Percentiles rank a stretch among this genome's conserved stretches.
Evolutionary conservation across 2,113 vertebrate species (phyloP).

Genomic region (Tapirus terrestris): DNA sequence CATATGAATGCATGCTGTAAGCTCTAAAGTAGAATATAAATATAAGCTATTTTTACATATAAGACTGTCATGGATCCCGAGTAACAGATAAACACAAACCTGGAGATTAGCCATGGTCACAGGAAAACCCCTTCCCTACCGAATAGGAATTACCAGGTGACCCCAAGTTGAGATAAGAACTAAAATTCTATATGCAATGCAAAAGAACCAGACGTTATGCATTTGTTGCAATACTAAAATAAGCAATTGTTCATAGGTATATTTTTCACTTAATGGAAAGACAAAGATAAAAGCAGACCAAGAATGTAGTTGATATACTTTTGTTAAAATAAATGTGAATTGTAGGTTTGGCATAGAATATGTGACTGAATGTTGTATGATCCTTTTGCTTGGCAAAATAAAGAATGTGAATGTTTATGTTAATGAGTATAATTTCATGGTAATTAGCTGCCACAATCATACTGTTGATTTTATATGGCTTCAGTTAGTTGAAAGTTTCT

Average conservation of each 20-base stretch:
- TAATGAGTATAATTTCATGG: not conserved
- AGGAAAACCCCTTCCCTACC: not conserved
- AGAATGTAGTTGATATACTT: not conserved
- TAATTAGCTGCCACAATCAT: not conserved
- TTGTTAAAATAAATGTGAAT: not conserved
- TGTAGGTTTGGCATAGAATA: not conserved
- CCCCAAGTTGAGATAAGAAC: not conserved
- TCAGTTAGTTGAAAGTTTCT: not conserved
- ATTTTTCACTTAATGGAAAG: conserved; percentile 5
- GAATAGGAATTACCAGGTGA: not conserved
- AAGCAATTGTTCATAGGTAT: not conserved
- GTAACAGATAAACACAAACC: not conserved
- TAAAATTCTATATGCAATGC: not conserved
- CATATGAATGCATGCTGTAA: not conserved
- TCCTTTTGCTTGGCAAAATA: conserved; percentile 21
- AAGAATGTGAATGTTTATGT: not conserved
- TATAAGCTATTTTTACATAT: not conserved
- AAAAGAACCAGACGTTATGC: not conserved
- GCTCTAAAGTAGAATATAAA: not conserved
- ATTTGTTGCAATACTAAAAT: conserved; percentile 1
- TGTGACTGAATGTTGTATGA: not conserved
- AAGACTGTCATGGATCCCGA: not conserved
- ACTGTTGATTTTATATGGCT: conserved; percentile 27
- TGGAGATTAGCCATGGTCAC: not conserved
- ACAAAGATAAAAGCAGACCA: not conserved